These are phyloP conservation scores for Azorinus chamasolen DNA, from an alignment of 2,888 invertebrate species.

Conservation along the genomic window DNA sequence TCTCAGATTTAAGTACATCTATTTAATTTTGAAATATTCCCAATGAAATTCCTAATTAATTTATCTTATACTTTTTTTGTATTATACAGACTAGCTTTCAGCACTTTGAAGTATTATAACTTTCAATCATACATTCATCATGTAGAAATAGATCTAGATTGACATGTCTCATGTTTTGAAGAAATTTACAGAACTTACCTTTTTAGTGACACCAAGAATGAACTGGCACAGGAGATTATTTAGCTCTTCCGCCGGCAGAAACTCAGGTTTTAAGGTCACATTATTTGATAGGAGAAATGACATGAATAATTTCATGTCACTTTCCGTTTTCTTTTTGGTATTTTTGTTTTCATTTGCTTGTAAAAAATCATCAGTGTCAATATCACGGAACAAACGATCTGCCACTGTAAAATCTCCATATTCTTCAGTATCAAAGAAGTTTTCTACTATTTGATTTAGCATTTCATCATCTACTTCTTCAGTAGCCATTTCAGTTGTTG, in stretches of 20 bases:
- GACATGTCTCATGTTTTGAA: too few relatives aligned
- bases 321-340: conserved; percentile 70
- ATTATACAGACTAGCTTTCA: too few relatives aligned
- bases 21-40: too few relatives aligned
- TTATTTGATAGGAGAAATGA: conserved; percentile 67
- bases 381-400: neutral
- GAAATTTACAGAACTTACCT: neutral
- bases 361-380: conserved; percentile 5
- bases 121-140: too few relatives aligned
- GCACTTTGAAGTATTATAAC: too few relatives aligned
- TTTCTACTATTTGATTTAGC: neutral
- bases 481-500: neutral
- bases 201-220: conserved; percentile 66
- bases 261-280: conserved; percentile 63
- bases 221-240: conserved; percentile 69
- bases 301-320: conserved; percentile 68
- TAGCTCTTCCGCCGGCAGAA: conserved; percentile 66
- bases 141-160: too few relatives aligned
- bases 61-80: too few relatives aligned
- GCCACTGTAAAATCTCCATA: conserved; percentile 11
- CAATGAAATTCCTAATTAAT: too few relatives aligned
- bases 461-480: neutral
- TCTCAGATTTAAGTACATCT: too few relatives aligned
- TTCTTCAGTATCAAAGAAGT: conserved; percentile 13
- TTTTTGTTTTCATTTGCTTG: conserved; percentile 26